Base-by-base conservation (phyloP, 2,888 invertebrate species). In the Caenorhabditis uteleia region DNA sequence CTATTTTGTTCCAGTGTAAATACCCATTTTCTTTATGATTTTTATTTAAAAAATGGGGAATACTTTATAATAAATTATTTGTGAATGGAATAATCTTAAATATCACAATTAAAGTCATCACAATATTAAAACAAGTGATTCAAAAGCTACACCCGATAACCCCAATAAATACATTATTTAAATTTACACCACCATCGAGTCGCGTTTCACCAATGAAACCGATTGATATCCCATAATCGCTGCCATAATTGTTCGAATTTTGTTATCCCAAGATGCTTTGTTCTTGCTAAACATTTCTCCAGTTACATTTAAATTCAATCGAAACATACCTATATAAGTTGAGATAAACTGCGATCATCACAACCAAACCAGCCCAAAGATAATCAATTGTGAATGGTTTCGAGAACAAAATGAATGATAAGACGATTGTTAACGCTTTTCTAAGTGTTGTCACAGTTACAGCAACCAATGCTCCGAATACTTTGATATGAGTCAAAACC, bases 351-450 rank as follows among this genome's bases (percentile, higher is more conserved):
- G 95, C 95, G 27, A 92, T 72, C 1, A 93, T 87, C 0, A 95
- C 92, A 50, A 95, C 86, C 75, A 91, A 83, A 1, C 94, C 95
- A 0, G 93, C 91, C 91, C 93, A 95, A 0, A 89, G 90, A 89
- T 88, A 95, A 91, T 93, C 92, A 75, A 91, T 88, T 21, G 91
- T 91, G 82, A 93, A 94, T 3, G 95, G 94, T 85, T 95, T 95
- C 84, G 90, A 89, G 84, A 97, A 97, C 80, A 95, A 89, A 50
- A 95, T 74, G 85, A 97, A 97, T 0, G 95, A 95, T 70, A 95
- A 88, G 29, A 92, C 87, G 55, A 95, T 94, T 3, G 95, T 92
- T 18, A 95, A 88, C 0, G 92, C 93, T 59, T 76, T 77, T 36
- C 86, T 75, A 57, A 85, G 85, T 10, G 86, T 86, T 3, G 86